phyloP scores from a whole-genome alignment of 2,113 vertebrate species.

The Grammomys surdaster region DNA sequence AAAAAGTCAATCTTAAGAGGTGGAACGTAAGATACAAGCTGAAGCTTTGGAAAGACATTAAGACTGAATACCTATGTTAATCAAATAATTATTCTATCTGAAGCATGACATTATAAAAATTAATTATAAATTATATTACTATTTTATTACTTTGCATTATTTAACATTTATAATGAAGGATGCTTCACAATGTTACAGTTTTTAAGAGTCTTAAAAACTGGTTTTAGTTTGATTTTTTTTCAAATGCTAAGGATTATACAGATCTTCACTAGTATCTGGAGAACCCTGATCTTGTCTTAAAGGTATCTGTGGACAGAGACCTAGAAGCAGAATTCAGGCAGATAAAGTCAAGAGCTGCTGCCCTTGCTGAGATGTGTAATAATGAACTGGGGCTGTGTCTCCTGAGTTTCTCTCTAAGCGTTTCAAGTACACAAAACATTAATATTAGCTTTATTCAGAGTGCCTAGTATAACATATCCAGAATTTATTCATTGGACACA shows the following conservation, averaged over 20 bases:
- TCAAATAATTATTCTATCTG: not conserved
- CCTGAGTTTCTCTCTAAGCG: not conserved
- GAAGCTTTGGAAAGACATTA: not conserved
- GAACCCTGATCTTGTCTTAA: not conserved
- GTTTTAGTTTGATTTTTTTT: not conserved
- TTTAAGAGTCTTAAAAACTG: not conserved
- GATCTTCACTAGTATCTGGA: not conserved
- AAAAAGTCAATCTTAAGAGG: not conserved
- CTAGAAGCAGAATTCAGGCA: not conserved
- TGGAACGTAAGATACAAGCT: not conserved
- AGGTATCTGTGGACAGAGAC: not conserved
- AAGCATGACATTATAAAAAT: not conserved
- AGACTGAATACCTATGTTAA: not conserved
- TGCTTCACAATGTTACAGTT: not conserved
- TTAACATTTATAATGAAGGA: not conserved
- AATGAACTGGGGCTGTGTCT: not conserved
- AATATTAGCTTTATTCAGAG: not conserved
- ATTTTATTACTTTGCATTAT: not conserved
- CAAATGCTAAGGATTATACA: not conserved
- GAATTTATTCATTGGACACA: not conserved
- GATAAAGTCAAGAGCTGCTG: not conserved
- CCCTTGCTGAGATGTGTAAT: not conserved
- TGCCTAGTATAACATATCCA: not conserved
- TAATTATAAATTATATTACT: not conserved
- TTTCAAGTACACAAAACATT: not conserved